Evolutionary conservation across 2,888 invertebrate genomes (phyloP).

Genomic region (Phorcus lineatus): DNA sequence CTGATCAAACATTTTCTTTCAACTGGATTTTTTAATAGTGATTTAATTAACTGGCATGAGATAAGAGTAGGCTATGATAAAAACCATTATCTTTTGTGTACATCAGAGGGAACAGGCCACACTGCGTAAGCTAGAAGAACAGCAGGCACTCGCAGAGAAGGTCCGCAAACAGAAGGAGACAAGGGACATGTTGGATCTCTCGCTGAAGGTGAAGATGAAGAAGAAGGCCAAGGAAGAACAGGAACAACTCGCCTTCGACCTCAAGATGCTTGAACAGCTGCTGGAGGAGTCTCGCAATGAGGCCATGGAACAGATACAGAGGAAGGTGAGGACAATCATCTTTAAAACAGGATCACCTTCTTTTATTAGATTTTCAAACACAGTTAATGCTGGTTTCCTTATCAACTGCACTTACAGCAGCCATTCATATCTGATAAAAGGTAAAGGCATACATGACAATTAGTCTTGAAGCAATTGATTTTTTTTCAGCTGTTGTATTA

Average conservation of each 20-base stretch:
- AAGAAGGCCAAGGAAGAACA: slow-evolving; percentile 72
- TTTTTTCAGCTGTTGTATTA: no score
- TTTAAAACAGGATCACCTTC: background rate
- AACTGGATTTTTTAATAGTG: no score
- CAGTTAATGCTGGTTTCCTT: no score
- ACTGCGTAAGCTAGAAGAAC: slow-evolving; percentile 71
- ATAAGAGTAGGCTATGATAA: no score
- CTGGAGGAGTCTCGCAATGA: slow-evolving; percentile 73
- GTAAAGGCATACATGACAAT: no score
- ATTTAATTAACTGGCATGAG: no score
- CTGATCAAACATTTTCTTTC: no score
- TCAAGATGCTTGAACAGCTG: slow-evolving; percentile 74
- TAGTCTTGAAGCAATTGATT: no score
- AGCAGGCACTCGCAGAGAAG: slow-evolving; percentile 69
- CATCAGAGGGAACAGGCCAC: slow-evolving; percentile 69
- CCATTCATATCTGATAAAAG: no score
- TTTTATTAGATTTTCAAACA: background rate
- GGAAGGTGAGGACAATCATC: slow-evolving; percentile 64
- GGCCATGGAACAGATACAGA: slow-evolving; percentile 70
- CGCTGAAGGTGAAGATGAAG: slow-evolving; percentile 70
- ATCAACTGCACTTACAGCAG: no score
- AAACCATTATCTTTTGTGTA: no score
- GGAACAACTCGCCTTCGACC: slow-evolving; percentile 75
- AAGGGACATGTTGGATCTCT: slow-evolving; percentile 67
- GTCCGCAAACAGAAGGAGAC: slow-evolving; percentile 67